These are phyloP conservation scores for Sylvilagus floridanus DNA, from an alignment of 2,797 vertebrate species.

Conservation along the genomic window DNA sequence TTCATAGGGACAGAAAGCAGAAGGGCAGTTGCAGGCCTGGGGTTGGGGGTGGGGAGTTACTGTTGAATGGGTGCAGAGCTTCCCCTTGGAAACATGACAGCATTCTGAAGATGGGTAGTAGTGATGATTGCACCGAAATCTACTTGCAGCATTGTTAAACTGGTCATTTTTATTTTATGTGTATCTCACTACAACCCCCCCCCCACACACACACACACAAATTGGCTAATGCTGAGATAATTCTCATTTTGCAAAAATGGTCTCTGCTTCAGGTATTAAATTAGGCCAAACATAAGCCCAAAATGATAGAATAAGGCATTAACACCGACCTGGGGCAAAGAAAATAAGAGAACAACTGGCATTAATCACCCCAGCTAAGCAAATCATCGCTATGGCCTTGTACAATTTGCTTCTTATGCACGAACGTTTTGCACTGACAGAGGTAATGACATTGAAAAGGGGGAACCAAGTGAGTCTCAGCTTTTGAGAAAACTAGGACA, in stretches of 20 bases:
- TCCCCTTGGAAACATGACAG: not conserved
- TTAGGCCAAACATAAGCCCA: not conserved
- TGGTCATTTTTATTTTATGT: not conserved
- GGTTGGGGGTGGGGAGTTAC: too few relatives aligned
- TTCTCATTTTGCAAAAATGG: not conserved
- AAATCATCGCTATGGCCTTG: not conserved
- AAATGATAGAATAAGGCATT: not conserved
- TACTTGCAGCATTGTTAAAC: not conserved
- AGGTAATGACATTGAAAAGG: not conserved
- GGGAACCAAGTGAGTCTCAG: not conserved
- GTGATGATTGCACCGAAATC: not conserved
- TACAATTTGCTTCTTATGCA: not conserved
- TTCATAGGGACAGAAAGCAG: not conserved
- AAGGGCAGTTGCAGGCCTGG: not conserved
- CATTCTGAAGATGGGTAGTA: too few relatives aligned
- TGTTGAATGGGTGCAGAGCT: not conserved
- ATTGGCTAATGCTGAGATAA: too few relatives aligned
- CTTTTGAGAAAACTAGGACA: conserved; percentile 57
- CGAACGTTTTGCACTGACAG: not conserved
- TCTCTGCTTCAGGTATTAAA: not conserved
- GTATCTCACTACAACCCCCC: not conserved
- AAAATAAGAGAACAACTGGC: not conserved
- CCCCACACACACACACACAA: too few relatives aligned
- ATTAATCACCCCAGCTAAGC: not conserved
- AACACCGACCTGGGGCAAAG: not conserved